phyloP scores from a whole-genome alignment of 2,888 invertebrate genomes.

The Proisotoma minuta region DNA sequence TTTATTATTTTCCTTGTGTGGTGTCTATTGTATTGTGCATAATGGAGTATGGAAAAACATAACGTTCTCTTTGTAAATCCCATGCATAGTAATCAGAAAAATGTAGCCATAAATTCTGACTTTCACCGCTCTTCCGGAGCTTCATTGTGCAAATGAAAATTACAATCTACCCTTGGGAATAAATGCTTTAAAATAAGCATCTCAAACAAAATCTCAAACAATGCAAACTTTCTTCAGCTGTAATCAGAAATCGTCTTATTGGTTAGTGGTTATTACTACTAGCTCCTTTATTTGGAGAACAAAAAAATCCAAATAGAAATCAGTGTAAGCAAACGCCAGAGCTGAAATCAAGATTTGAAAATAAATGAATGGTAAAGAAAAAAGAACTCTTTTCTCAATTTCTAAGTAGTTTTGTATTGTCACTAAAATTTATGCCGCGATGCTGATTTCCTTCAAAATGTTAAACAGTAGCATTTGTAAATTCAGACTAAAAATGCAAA shows the following conservation, averaged over 20 bases:
- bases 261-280: not conserved
- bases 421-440: not conserved
- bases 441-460: not conserved
- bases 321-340: not conserved
- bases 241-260: not conserved
- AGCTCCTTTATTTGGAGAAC: not conserved
- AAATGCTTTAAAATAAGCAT: constrained; percentile 29
- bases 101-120: constrained; percentile 42
- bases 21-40: constrained; percentile 6
- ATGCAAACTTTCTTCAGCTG: no score
- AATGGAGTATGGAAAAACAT: not conserved
- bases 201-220: no score
- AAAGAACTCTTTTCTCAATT: not conserved
- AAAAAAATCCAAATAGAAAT: not conserved
- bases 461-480: no score
- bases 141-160: constrained; percentile 43
- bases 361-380: constrained; percentile 29
- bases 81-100: constrained; percentile 45
- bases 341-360: constrained; percentile 27
- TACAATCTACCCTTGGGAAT: constrained; percentile 38
- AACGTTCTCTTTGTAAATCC: constrained; percentile 37
- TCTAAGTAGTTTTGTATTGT: not conserved
- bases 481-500: not conserved
- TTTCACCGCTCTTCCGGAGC: constrained; percentile 29
- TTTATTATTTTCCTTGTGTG: not conserved